These are phyloP conservation scores for Mobula hypostoma DNA, from an alignment of 2,113 vertebrate genomes.

Conservation along the genomic window DNA sequence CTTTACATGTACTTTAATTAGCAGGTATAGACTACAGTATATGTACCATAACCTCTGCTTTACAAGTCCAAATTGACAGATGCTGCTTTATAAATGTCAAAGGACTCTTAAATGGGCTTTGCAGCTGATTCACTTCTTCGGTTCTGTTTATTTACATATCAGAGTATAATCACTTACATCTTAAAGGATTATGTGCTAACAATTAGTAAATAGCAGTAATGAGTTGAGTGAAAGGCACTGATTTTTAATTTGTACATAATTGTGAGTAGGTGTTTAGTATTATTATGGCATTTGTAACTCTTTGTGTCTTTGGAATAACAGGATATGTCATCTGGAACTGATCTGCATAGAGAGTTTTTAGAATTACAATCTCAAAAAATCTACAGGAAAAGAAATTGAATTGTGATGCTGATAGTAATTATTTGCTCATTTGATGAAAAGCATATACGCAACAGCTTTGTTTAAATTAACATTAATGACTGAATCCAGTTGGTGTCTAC, in stretches of 20 bases:
- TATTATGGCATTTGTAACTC: neutral
- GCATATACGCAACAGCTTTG: neutral
- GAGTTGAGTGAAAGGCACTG: neutral
- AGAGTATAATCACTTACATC: neutral
- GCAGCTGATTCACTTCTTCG: neutral
- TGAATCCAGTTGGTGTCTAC: neutral
- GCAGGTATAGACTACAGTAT: neutral
- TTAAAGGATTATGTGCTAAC: neutral
- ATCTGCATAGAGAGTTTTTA: neutral
- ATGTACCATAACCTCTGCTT: neutral
- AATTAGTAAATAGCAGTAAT: slow-evolving; percentile 4
- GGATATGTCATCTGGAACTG: neutral
- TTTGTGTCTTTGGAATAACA: neutral
- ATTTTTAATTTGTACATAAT: neutral
- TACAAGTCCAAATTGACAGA: neutral
- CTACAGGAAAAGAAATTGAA: neutral
- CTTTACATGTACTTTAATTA: neutral
- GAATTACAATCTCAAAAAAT: neutral
- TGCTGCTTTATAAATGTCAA: neutral
- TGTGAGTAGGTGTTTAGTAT: neutral
- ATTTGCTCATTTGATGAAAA: neutral
- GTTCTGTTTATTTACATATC: neutral
- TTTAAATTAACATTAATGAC: neutral
- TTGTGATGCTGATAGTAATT: neutral
- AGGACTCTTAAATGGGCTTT: neutral